Evolutionary conservation across 2,797 vertebrate genomes (phyloP), one percentile per base, ranked within the genome.

Genomic region (Arctocebus calabarensis): DNA sequence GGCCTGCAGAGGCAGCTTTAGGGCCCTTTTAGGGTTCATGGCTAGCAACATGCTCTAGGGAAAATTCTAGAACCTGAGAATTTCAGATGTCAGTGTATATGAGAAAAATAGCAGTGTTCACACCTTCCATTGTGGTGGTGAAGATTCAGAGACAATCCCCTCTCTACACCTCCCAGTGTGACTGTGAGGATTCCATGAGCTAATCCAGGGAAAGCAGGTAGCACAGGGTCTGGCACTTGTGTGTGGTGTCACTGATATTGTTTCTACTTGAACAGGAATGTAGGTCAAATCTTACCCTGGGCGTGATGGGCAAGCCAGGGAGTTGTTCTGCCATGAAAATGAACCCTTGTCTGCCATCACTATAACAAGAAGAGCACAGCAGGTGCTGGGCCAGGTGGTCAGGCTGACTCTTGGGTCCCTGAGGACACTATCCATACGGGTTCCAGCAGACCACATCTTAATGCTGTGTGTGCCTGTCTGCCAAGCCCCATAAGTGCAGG

Each of bases 351-450:
- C 27, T 22, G 32, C 37, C 32, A 13, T 32, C 32, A 13, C 0
- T 34, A 61, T 8, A 74, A 32, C 5, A 81, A 23, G 66, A 43
- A 77, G n/a, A 27, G 17, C 43, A n/a, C 13, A 20, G 48, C n/a
- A 59, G 48, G 32, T n/a, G 25, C n/a, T 16, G 40, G 20, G 4
- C 25, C 37, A 59, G 48, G 62, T 5, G 12, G 12, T 61, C 17
- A 29, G 45, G 37, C 23, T 68, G 62, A 48, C 40, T 20, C 61
- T 27, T 27, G 1, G 29, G 13, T 20, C 7, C 17, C 61, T 11
- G 6, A 82, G 75, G 27, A 61, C 16, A 73, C 0, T 8, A 20
- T 29, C 20, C 10, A 2, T 3, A 20, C 2, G 0, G 1, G 45
- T 37, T 40, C 74, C 6, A 5, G 27, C 64, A 23, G 59, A 40